phyloP scores from a whole-genome alignment of 2,113 vertebrate species.

The Chionodraco myersi region DNA sequence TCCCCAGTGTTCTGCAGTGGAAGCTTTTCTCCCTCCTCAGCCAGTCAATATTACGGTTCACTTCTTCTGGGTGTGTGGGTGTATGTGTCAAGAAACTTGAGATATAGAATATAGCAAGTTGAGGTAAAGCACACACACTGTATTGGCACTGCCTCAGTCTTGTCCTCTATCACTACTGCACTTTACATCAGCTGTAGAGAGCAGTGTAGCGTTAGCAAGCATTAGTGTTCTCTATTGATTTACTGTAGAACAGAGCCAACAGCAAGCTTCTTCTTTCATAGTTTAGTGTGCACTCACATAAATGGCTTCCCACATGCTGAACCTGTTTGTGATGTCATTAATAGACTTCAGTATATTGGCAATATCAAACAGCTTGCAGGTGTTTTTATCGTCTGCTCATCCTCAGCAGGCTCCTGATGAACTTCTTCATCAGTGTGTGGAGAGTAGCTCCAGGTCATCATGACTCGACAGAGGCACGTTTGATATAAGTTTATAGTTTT shows the following conservation, averaged over 20 bases:
- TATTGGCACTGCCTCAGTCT: background rate
- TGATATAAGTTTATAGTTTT: background rate
- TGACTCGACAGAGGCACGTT: background rate
- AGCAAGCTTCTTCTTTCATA: background rate
- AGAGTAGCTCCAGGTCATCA: background rate
- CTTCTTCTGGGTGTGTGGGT: no score
- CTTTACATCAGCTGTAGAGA: background rate
- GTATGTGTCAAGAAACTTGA: no score
- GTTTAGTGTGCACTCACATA: background rate
- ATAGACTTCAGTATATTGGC: background rate
- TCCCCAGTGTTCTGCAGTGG: slow-evolving; percentile 61
- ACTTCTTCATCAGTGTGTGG: background rate
- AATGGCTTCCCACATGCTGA: background rate
- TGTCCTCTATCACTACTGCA: background rate
- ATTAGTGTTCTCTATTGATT: background rate
- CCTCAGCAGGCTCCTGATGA: background rate
- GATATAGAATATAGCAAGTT: background rate
- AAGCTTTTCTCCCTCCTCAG: slow-evolving; percentile 49
- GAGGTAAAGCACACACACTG: background rate
- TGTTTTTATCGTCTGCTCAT: background rate
- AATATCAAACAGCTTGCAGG: background rate
- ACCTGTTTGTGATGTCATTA: background rate
- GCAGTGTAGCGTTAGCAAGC: background rate
- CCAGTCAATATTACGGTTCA: background rate
- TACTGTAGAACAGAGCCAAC: background rate